A percentile compares a stretch with the other conserved stretches of the same genome.
phyloP scores from a whole-genome alignment of 2,113 vertebrate genomes.

The Myanophis thanlyinensis region DNA sequence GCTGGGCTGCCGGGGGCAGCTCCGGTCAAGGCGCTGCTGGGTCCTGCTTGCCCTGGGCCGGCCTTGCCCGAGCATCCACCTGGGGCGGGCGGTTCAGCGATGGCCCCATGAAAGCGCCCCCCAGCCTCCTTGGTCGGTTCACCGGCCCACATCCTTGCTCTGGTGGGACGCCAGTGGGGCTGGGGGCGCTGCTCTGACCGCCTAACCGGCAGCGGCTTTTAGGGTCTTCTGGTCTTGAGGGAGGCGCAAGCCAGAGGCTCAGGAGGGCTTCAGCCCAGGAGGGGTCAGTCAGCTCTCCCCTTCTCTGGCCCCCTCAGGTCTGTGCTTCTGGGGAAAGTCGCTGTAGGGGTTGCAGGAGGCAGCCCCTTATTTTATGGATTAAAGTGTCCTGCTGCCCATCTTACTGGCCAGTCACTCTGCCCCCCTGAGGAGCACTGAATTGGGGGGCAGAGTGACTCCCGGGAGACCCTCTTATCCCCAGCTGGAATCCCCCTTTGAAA shows the following conservation, averaged over 20 bases:
- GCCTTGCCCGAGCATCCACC: neutral
- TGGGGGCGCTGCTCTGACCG: neutral
- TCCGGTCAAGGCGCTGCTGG: neutral
- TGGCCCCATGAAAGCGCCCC: neutral
- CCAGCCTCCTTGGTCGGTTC: neutral
- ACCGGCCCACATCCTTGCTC: no score
- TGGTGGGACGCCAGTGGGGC: neutral
- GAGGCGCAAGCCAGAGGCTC: no score
- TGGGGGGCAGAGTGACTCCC: no score
- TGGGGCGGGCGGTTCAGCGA: neutral
- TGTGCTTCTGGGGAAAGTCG: no score
- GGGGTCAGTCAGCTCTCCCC: neutral
- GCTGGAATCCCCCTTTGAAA: neutral
- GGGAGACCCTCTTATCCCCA: neutral
- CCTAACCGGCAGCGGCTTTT: neutral
- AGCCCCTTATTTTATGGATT: no score
- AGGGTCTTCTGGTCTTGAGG: no score
- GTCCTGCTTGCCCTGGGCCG: neutral
- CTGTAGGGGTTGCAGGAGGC: neutral
- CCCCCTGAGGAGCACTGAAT: neutral
- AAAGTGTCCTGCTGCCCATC: neutral
- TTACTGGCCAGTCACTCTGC: no score
- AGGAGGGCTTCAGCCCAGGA: neutral
- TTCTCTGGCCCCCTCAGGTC: neutral
- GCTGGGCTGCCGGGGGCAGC: neutral